These are phyloP conservation scores for Portunus trituberculatus DNA, from an alignment of 1,140 invertebrate genomes.

Conservation along the genomic window DNA sequence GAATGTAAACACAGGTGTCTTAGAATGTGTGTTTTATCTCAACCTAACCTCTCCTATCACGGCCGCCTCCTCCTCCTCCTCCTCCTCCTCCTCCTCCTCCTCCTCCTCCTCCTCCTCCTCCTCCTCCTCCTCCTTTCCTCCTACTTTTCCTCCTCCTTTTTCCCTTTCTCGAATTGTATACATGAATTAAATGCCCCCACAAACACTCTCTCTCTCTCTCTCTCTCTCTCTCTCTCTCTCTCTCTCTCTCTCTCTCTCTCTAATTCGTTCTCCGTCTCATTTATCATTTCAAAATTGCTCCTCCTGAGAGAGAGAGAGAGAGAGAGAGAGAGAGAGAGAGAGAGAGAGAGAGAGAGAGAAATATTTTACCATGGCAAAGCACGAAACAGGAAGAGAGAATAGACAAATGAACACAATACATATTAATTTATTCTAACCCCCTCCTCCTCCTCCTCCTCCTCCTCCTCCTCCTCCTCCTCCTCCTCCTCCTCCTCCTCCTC, in stretches of 20 bases:
- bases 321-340: slow-evolving; percentile 28
- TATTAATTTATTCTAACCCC: too few relatives aligned
- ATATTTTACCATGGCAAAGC: not conserved
- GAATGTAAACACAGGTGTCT: not conserved
- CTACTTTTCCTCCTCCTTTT: too few relatives aligned
- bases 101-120: not conserved
- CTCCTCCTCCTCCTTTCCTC: not conserved
- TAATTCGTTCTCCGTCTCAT: not conserved
- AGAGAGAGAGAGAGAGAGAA: not conserved
- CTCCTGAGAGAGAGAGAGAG: not conserved
- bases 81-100: slow-evolving; percentile 2
- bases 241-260: slow-evolving; percentile 37
- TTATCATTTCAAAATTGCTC: too few relatives aligned
- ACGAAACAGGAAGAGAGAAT: not conserved
- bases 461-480: too few relatives aligned
- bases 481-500: too few relatives aligned
- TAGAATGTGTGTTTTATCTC: not conserved
- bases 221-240: not conserved
- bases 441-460: too few relatives aligned
- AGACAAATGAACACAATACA: not conserved
- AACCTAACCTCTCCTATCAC: not conserved
- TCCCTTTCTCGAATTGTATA: not conserved
- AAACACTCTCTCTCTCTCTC: not conserved
- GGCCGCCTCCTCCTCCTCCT: not conserved
- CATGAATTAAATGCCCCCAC: too few relatives aligned